Evolutionary conservation across 1,140 invertebrate species (phyloP), one percentile per base, ranked within the genome.

Genomic region (Leptinotarsa defecta): DNA sequence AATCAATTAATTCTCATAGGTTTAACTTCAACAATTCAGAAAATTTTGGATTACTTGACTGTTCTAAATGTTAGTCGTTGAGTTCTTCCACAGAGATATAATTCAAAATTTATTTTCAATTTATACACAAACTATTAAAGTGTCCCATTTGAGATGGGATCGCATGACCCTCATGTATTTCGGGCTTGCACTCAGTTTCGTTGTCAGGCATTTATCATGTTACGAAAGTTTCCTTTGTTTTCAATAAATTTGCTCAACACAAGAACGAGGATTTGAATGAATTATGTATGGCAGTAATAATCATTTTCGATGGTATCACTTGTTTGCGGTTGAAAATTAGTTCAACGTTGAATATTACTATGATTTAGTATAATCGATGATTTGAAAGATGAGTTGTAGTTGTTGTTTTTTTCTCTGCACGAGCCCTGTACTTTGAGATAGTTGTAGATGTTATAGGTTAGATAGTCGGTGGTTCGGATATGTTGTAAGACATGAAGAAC

Each of bases 141-240:
- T 69, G 67, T 69, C 73, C 27, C 67, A 65, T 65, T 73, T 73
- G 69, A 61, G 69, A 71, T 73, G 61, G 71, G 71, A 73, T 73
- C 71, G 71, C 71, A 73, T 73, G 71, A 73, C 71, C 71, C 63
- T 34, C 71, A 65, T 65, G 71, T 27, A 73, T 73, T 65, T 73
- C 27, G 52, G 27, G 69, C 69, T 71, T 71, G 69, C 49, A 71
- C 48, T 71, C 63, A 52, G 61, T 65, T 22, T 49, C 63, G 71
- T 19, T 71, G 49, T 71, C 70, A 62, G 4, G 49, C 49, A 61
- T 71, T 71, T 71, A 62, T 71, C 70, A 62, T 71, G 70, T 62
- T 71, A 71, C n/a, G 70, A 71, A 71, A 71, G 57, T 57, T 71
- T 71, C 61, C 70, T 61, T 62, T 71, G 49, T 57, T 71, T 71